Evolutionary conservation across 2,888 invertebrate species (phyloP), one percentile per base, ranked within the genome.

Genomic region (Creontiades dilutus): DNA sequence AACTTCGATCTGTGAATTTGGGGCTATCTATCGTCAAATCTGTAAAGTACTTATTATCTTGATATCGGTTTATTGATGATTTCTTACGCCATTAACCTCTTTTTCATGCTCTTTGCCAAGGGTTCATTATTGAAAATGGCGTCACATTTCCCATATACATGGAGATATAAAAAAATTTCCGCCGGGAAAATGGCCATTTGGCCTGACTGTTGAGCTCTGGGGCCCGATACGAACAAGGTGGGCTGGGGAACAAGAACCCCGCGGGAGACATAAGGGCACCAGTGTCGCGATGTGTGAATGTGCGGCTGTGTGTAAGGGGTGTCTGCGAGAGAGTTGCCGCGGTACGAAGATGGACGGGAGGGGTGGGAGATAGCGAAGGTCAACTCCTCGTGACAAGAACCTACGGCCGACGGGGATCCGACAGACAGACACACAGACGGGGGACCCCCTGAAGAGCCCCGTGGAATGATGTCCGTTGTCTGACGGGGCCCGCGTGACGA

Each of bases 221-320:
- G 3, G 52, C 11, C 11, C 52, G 11, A 12, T 52, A 12, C 37
- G 11, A 52, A 16, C 14, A 52, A 16, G 52, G 52, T 13, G 52
- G 16, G 52, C 13, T 52, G 52, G 14, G 1, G 52, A 9, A 76
- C 27, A n/a, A 7, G 27, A 76, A 76, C 76, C 76, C 9, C 27
- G 76, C 19, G 78, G 46, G 37, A 80, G 80, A 80, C 80, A 19
- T 12, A 9, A 19, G 80, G 80, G 80, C 68, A 68, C 89, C 84
- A 84, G 37, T 37, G 46, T 89, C 85, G 82, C 76, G 68, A 89
- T 76, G 85, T 84, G 85, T 89, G 89, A 84, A 84, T 68, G 89
- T 14, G 80, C n/a, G 14, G 19, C 52, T 84, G 75, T 68, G 76
- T 84, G 85, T 84, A 75, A 55, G 68, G 75, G 85, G 52, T 76